Evolutionary conservation across 2,797 vertebrate species (phyloP).

Genomic region (Amniataba percoides): DNA sequence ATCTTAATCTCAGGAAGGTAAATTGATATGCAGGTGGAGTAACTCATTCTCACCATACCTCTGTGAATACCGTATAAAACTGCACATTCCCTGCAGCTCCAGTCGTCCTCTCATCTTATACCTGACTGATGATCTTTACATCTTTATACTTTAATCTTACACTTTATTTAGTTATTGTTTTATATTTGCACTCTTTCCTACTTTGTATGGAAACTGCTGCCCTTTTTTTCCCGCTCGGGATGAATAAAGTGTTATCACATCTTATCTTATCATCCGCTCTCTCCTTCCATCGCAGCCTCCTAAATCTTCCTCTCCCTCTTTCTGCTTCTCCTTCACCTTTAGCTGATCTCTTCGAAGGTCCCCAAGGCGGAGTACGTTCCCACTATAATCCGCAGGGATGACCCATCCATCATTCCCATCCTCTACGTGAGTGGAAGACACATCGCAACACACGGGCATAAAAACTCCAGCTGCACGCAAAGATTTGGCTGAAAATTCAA

Average conservation of each 20-base stretch:
- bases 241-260: neutral
- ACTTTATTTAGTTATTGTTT: too few species aligned
- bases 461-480: neutral
- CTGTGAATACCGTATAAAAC: conserved; percentile 2
- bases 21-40: conserved; percentile 8
- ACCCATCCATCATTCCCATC: conserved; percentile 97
- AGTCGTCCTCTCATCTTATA: too few species aligned
- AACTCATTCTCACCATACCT: neutral
- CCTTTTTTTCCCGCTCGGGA: too few species aligned
- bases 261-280: neutral
- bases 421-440: conserved; percentile 91
- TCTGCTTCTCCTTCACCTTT: conserved; percentile 37
- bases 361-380: conserved; percentile 98
- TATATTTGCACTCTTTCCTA: too few species aligned
- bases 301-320: neutral
- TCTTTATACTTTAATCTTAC: too few species aligned
- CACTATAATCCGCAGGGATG: conserved; percentile 95
- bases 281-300: neutral
- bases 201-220: too few species aligned
- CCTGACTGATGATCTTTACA: too few species aligned
- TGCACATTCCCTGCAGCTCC: neutral
- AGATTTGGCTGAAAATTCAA: too few species aligned
- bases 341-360: conserved; percentile 99
- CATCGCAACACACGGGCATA: neutral
- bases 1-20: neutral